These are phyloP conservation scores for Cardinalis cardinalis DNA, from an alignment of 2,113 vertebrate species.

Conservation along the genomic window DNA sequence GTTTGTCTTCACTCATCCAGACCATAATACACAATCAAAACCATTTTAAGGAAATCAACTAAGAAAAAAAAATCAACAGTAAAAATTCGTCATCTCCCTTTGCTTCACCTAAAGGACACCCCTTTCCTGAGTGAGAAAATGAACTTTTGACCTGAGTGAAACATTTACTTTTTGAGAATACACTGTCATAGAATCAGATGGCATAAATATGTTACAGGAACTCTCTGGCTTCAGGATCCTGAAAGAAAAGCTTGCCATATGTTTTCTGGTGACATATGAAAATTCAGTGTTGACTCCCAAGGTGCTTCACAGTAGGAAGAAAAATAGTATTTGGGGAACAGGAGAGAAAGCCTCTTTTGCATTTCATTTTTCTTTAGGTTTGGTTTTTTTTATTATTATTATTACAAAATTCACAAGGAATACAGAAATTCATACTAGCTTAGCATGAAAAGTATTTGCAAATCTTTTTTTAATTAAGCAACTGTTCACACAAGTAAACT, in stretches of 20 bases:
- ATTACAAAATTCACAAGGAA: background rate
- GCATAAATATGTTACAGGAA: background rate
- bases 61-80: background rate
- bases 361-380: background rate
- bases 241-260: background rate
- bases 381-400: background rate
- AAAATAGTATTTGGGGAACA: rapidly evolving
- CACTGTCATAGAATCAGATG: background rate
- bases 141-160: background rate
- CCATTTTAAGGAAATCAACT: background rate
- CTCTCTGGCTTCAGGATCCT: background rate
- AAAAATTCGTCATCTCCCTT: background rate
- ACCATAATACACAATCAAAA: background rate
- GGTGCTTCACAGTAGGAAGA: background rate
- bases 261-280: background rate
- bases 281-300: background rate
- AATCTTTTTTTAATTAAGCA: background rate
- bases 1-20: background rate
- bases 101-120: background rate
- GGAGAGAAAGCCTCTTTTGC: background rate
- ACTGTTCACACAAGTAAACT: rapidly evolving
- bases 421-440: background rate
- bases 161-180: background rate
- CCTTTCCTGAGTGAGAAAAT: background rate
- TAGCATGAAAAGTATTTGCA: background rate